Base-by-base conservation (phyloP, 2,113 vertebrate species). In the Erythrocercus mccallii region DNA sequence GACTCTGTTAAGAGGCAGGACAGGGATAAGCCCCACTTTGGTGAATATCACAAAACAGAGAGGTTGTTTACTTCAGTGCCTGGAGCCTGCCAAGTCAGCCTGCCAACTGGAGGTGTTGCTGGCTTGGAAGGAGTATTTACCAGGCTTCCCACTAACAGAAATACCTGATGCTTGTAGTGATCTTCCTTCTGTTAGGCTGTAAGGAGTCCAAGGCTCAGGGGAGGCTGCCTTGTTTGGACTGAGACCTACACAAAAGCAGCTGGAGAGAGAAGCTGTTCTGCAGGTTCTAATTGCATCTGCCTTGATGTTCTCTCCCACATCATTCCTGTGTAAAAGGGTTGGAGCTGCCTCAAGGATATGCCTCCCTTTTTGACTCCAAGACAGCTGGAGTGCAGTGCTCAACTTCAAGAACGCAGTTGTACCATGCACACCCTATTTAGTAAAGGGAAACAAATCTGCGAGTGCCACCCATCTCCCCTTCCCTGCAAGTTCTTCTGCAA, bases 21-120 rank as follows among this genome's bases (percentile, higher is more conserved):
- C 38, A 68, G 47, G 61, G 40, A 82, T 61, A 72, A 89, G 40
- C 33, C 54, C 47, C 33, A 10, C 81, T 62, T 74, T 28, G 53
- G 70, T 69, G 81, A 74, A 35, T 93, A 86, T 86, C 0, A 0
- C 56, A 33, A 61, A 86, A 82, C 56, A 62, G 64, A 58, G 73
- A 88, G 42, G 0, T 1, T 14, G 24, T 97, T 91, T 88, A 44
- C 56, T 72, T 88, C 64, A 37, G 73, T 50, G 66, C 42, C 42
- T 27, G 20, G 14, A 82, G 79, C 47, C 83, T 88, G 91, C 97
- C 85, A 94, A 89, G 51, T 50, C 19, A 37, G 45, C 51, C 88
- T 65, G 90, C 97, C 95, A 96, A 88, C 61, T 20, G 79, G 96
- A 97, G 95, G 94, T 95, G 96, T 97, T 81, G 70, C 94, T 97